Conservation (phyloP, 1,140 invertebrate genomes). For the Drosophila navojoa region DNA sequence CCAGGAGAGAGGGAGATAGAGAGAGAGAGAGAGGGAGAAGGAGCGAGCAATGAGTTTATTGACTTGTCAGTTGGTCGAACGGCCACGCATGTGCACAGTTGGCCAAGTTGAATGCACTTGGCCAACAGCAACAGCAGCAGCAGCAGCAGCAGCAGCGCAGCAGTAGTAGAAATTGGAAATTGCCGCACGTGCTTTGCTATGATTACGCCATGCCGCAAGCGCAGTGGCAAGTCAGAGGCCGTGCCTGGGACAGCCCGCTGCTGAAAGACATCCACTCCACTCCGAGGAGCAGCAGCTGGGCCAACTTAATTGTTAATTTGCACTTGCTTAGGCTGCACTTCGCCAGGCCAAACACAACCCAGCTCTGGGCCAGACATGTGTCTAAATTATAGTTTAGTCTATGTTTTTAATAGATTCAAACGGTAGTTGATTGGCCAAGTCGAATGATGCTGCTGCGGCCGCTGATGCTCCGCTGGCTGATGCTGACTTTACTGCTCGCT, state of each 20-base stretch:
- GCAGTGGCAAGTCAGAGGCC: background rate
- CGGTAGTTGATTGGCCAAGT: conserved; percentile 58
- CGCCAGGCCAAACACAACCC: no score
- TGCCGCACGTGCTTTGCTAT: conserved; percentile 79
- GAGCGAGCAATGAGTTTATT: conserved; percentile 49
- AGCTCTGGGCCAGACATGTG: conserved; percentile 27
- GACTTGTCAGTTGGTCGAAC: conserved; percentile 44
- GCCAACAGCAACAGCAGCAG: conserved; percentile 7
- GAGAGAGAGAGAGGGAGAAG: background rate
- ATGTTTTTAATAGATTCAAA: conserved; percentile 60
- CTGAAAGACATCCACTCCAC: background rate
- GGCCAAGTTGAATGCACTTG: conserved; percentile 71
- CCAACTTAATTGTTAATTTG: conserved; percentile 69
- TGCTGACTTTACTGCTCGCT: background rate
- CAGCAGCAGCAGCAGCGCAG: conserved; percentile 1
- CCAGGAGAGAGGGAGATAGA: conserved; percentile 3
- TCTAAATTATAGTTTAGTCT: conserved; percentile 61
- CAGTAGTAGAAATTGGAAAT: conserved; percentile 67
- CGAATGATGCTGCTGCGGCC: background rate
- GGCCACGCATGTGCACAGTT: conserved; percentile 76
- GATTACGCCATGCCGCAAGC: conserved; percentile 57
- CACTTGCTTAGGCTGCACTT: conserved; percentile 45
- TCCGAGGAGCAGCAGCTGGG: conserved; percentile 18
- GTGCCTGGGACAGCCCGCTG: background rate
- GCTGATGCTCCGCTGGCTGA: no score